phyloP scores from a whole-genome alignment of 2,113 vertebrate genomes.

The Felis chaus region DNA sequence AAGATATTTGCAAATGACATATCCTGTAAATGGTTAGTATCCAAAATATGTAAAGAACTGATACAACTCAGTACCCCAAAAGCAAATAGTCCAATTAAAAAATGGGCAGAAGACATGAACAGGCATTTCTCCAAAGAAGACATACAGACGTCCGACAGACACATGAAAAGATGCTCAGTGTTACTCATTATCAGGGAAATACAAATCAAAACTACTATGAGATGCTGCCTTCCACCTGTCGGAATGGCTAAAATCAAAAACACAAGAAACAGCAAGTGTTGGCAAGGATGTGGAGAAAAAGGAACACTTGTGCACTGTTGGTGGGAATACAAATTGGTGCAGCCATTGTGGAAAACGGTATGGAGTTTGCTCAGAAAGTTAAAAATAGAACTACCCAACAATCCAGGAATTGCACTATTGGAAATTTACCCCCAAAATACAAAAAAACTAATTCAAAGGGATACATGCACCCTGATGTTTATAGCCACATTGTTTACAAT shows the following conservation, averaged over 20 bases:
- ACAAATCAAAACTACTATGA: neutral
- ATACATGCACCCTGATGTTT: neutral
- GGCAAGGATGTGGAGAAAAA: neutral
- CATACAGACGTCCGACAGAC: neutral
- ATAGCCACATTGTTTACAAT: neutral
- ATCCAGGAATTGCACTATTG: neutral
- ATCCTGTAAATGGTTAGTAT: neutral
- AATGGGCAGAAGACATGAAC: neutral
- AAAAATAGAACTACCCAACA: neutral
- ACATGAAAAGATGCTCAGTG: neutral
- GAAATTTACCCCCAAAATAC: neutral
- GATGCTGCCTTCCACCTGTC: neutral
- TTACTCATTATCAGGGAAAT: neutral
- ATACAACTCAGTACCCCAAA: neutral
- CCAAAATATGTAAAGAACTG: neutral
- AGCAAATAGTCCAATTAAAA: neutral
- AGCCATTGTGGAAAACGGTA: neutral
- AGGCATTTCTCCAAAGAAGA: neutral
- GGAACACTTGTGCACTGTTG: neutral
- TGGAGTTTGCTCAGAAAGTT: neutral
- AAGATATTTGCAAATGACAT: neutral
- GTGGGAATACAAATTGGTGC: neutral
- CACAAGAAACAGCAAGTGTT: neutral
- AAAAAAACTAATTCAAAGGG: neutral
- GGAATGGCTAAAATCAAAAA: neutral